These are phyloP conservation scores for Chitala chitala DNA, from an alignment of 2,113 vertebrate species.

Conservation along the genomic window DNA sequence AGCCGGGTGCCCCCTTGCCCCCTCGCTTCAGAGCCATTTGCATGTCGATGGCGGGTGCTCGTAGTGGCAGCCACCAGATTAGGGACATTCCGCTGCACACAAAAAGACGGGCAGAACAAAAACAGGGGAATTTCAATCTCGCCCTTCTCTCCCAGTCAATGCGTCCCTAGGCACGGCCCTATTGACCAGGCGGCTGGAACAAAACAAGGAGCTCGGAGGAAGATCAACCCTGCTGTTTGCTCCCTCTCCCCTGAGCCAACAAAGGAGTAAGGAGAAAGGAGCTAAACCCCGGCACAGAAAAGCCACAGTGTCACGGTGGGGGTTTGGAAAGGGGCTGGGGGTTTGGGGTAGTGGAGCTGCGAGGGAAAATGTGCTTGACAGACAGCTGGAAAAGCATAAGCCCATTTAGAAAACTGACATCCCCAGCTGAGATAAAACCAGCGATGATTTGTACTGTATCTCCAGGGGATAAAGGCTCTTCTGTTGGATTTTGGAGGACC, in stretches of 20 bases:
- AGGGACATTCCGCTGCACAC: slow-evolving; percentile 81
- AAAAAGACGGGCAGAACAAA: slow-evolving; percentile 77
- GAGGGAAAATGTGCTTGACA: slow-evolving; percentile 67
- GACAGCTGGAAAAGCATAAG: slow-evolving; percentile 65
- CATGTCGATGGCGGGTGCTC: slow-evolving; percentile 68
- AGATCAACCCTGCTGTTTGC: slow-evolving; percentile 86
- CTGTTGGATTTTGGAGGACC: slow-evolving; percentile 65
- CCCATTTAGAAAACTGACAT: slow-evolving; percentile 88
- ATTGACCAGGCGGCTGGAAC: slow-evolving; percentile 77
- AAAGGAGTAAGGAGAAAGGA: slow-evolving; percentile 75
- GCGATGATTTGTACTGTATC: slow-evolving; percentile 91
- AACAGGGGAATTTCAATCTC: slow-evolving; percentile 60
- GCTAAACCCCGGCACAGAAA: slow-evolving; percentile 60
- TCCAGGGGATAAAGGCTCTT: slow-evolving; percentile 75
- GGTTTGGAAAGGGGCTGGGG: slow-evolving; percentile 65
- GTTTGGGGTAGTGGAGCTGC: slow-evolving; percentile 49
- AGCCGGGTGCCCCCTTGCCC: background rate
- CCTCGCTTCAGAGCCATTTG: slow-evolving; percentile 59
- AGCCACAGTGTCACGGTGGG: slow-evolving; percentile 57
- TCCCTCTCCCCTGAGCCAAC: slow-evolving; percentile 71
- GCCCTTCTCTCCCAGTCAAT: slow-evolving; percentile 79
- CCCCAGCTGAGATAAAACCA: slow-evolving; percentile 93
- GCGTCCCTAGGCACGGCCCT: slow-evolving; percentile 70
- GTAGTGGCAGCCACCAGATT: slow-evolving; percentile 72
- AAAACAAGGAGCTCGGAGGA: slow-evolving; percentile 77